Evolutionary conservation across 2,888 invertebrate genomes (phyloP), one percentile per base, ranked within the genome.

Genomic region (Ichneumon xanthorius): DNA sequence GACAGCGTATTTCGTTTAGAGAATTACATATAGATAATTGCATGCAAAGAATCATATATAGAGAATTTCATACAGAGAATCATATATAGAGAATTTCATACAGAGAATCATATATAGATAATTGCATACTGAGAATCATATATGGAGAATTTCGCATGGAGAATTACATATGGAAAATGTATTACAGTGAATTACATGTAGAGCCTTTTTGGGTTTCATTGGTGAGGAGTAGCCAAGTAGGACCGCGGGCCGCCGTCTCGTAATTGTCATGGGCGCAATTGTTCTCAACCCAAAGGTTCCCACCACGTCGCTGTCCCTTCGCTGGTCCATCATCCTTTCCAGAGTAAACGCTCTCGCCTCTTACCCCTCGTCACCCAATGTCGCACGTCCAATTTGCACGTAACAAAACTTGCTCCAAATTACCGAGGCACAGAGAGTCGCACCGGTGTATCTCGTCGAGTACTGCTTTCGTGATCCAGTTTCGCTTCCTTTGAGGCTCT

Each of bases 401-500:
- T 75, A 80, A 58, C 70, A 37, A 81, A 81, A 75, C 73, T 81
- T 81, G 68, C 50, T 33, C 26, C 30, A 79, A 85, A 85, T 85
- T 78, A 81, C 65, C 70, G 73, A 53, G 16, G 84, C 84, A 75
- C 26, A 37, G 70, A 61, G 33, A 63, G 55, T 45, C 48, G 63
- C 37, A 58, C 61, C 61, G 14, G 50, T 37, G 45, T 22, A 67
- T 75, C 73, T 70, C 72, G 16, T 19, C 45, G 80, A 75, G 67
- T 84, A 22, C 81, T 65, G 81, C 37, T 65, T 81, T 81, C 73
- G 78, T 78, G 77, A 78, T 77, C 65, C 77, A 81, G 84, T 81
- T 85, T 70, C 81, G 55, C 63, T 48, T 77, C 78, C 81, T 85
- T 81, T 85, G 84, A 75, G 33, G 68, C 55, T 75, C 73, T 16